phyloP scores from a whole-genome alignment of 2,888 invertebrate species.

The Drosophila kanekoi region DNA sequence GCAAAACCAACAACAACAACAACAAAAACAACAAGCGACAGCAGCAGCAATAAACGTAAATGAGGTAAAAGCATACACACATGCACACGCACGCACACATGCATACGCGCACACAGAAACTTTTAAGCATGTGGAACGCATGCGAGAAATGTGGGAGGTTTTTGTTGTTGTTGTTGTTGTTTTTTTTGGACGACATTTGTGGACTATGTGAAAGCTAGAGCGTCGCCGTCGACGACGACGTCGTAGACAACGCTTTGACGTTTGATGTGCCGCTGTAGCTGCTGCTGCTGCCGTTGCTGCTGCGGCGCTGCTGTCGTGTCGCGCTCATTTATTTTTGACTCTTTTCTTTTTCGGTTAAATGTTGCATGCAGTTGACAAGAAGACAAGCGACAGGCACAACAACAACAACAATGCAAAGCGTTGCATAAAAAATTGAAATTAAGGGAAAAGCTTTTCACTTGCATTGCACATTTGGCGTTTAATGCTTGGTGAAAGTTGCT shows the following conservation, averaged over 20 bases:
- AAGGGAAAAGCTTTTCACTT: conserved; percentile 49
- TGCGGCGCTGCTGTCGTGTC: conserved; percentile 13
- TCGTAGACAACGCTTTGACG: conserved; percentile 11
- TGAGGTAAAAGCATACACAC: conserved; percentile 59
- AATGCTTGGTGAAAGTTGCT: conserved; percentile 49
- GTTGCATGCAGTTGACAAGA: conserved; percentile 81
- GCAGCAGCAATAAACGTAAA: conserved; percentile 49
- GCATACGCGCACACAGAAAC: conserved; percentile 17
- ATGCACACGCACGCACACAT: conserved; percentile 1
- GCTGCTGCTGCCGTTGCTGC: conserved; percentile 7
- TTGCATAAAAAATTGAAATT: conserved; percentile 30
- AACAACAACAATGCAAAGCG: conserved; percentile 32
- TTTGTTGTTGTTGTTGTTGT: conserved; percentile 12
- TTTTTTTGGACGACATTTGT: conserved; percentile 44
- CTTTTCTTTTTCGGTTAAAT: conserved; percentile 63
- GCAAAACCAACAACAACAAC: conserved; percentile 29
- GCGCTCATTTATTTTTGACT: conserved; percentile 59
- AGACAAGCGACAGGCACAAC: conserved; percentile 47
- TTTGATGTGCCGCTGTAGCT: conserved; percentile 39
- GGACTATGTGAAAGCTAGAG: conserved; percentile 24
- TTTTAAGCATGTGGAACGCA: conserved; percentile 58
- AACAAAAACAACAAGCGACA: conserved; percentile 12
- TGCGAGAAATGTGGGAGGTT: conserved; percentile 60
- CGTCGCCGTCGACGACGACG: conserved; percentile 3
- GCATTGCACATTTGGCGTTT: conserved; percentile 38